phyloP scores from a whole-genome alignment of 2,113 vertebrate genomes.

The Fulmarus glacialis region DNA sequence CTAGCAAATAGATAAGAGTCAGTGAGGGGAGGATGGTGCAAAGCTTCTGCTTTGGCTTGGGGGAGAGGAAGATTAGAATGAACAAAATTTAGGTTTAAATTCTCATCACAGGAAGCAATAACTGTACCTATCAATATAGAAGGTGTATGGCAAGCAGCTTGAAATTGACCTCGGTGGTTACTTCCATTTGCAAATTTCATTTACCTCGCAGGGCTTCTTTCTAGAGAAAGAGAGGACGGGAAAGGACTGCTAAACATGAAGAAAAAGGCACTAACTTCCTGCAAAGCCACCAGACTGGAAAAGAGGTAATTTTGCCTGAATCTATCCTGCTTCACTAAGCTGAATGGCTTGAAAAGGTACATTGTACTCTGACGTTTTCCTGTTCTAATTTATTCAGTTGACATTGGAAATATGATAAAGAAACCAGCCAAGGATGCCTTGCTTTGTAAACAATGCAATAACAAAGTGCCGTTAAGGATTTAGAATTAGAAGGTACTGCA shows the following conservation, averaged over 20 bases:
- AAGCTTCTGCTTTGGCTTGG: background rate
- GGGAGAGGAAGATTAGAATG: background rate
- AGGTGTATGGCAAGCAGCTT: background rate
- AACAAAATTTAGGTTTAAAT: background rate
- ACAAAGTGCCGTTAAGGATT: background rate
- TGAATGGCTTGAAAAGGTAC: background rate
- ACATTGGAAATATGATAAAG: conserved; percentile 45
- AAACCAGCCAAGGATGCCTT: conserved; percentile 30
- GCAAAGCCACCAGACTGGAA: conserved; percentile 38
- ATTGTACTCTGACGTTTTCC: background rate
- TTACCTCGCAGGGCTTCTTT: background rate
- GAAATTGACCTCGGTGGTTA: background rate
- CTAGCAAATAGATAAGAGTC: background rate
- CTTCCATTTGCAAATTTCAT: background rate
- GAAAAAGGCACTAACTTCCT: background rate
- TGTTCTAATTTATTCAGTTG: conserved; percentile 48
- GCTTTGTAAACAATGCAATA: conserved; percentile 41
- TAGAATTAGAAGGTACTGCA: conserved; percentile 6
- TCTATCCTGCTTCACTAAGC: background rate
- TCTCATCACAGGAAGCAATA: background rate
- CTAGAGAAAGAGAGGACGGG: background rate
- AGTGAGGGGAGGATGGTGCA: background rate
- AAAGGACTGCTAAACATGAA: background rate
- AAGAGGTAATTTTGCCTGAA: conserved; percentile 41
- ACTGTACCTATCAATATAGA: background rate